phyloP scores from a whole-genome alignment of 2,113 vertebrate genomes.

The Microcebus lehilahytsara region DNA sequence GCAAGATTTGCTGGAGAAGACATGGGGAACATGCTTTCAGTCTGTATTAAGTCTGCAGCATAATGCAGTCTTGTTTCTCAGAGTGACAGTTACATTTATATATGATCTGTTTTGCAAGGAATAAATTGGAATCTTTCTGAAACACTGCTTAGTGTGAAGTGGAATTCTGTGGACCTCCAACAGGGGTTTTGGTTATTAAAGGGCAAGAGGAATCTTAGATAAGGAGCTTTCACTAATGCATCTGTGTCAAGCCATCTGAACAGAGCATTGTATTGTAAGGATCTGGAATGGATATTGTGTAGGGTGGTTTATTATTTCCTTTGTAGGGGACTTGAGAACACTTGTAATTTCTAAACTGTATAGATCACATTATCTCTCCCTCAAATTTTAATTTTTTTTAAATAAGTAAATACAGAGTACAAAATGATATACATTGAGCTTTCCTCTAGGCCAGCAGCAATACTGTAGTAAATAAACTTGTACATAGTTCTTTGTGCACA shows the following conservation, averaged over 20 bases:
- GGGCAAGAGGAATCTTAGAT: not conserved
- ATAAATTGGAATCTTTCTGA: conserved; percentile 54
- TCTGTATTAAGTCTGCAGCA: conserved; percentile 48
- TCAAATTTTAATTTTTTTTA: not conserved
- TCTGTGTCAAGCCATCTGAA: not conserved
- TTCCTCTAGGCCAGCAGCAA: not conserved
- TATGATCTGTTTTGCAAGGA: conserved; percentile 51
- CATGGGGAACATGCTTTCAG: conserved; percentile 65
- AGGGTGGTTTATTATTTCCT: not conserved
- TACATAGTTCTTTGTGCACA: not conserved
- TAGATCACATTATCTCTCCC: not conserved
- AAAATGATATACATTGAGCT: not conserved
- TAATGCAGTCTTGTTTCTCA: conserved; percentile 44
- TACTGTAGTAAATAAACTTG: not conserved
- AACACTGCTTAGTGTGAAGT: conserved; percentile 51
- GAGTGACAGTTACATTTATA: conserved; percentile 55
- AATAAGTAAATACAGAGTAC: not conserved
- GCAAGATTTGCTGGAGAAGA: conserved; percentile 59
- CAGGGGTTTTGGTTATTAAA: conserved; percentile 28
- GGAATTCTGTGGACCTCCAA: not conserved
- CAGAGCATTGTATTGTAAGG: not conserved
- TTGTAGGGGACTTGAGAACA: not conserved
- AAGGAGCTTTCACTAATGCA: conserved; percentile 12
- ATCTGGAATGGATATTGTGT: conserved; percentile 7
- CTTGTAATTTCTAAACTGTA: conserved; percentile 6